A percentile compares a stretch with the other conserved stretches of the same genome.
Conservation (phyloP, 2,888 invertebrate species). For the Parascotia fuliginaria region DNA sequence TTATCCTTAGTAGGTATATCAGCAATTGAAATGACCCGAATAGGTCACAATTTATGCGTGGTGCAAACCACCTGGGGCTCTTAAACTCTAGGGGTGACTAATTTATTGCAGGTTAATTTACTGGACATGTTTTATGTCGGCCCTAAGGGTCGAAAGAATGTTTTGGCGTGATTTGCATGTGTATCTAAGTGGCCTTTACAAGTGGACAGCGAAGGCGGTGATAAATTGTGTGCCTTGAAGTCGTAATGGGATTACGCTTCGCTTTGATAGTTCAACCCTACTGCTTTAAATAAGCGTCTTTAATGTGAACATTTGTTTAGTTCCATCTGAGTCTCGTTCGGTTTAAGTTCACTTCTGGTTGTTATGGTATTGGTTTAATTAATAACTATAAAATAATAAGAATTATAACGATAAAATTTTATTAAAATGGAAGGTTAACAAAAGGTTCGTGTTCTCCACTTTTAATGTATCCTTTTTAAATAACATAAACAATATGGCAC, state of each 20-base stretch:
- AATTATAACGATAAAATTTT: too few relatives aligned
- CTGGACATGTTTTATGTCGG: conserved; percentile 61
- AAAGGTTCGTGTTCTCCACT: too few relatives aligned
- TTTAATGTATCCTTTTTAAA: too few relatives aligned
- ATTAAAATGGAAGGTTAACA: too few relatives aligned
- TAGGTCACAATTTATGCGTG: conserved; percentile 64
- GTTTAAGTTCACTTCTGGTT: too few relatives aligned
- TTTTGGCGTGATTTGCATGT: conserved; percentile 77
- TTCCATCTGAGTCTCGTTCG: too few relatives aligned
- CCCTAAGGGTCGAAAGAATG: conserved; percentile 66
- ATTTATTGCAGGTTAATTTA: conserved; percentile 75
- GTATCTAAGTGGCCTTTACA: conserved; percentile 57
- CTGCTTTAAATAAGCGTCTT: conserved; percentile 17
- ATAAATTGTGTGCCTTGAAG: conserved; percentile 17
- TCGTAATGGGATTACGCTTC: conserved; percentile 25
- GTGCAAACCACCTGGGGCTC: conserved; percentile 59
- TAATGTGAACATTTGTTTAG: not conserved
- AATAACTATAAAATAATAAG: too few relatives aligned
- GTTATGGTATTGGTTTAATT: too few relatives aligned
- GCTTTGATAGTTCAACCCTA: conserved; percentile 21
- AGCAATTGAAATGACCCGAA: conserved; percentile 63
- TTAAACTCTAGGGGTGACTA: conserved; percentile 59
- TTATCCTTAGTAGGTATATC: conserved; percentile 52
- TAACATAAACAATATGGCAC: too few relatives aligned
- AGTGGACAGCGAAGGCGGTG: conserved; percentile 34